Base-by-base conservation (phyloP, 2,888 invertebrate species). In the Gordius sp. region DNA sequence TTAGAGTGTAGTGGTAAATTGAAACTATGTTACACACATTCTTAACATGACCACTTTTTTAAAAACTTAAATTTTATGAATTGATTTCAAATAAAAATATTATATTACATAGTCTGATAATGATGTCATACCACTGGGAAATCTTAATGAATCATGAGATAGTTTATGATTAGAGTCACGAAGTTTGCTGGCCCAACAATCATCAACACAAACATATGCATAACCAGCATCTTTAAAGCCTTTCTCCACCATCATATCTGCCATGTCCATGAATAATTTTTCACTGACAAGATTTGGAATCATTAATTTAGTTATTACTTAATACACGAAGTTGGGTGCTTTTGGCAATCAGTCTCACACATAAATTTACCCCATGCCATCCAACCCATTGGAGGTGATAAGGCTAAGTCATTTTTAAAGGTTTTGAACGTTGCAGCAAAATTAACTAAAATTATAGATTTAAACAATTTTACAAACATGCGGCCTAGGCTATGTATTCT, bases 211-310 rank as follows among this genome's bases (percentile, higher is more conserved):
- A 26, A 68, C 64, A 28, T 61, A 63, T 41, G 61, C 58, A 60
- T 68, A 66, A 1, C 63, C 64, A 4, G 60, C 62, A n/a, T 61
- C 61, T 24, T 20, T 25, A 55, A 59, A 64, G 2, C 64, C 64
- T 8, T 63, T 59, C 1, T 28, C 26, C 2, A 61, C 64, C 8
- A 54, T 74, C 63, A 82, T 76, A 68, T 86, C 84, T 16, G 84
- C 75, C 84, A 85, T 85, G 60, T 82, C 81, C 61, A 81, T 78
- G 71, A 85, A 85, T 28, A 86, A 75, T 59, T 79, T 77, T 68
- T 85, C 85, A 67, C 85, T 61, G 23, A 53, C 59, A 57, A 58
- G 57, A 58, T 20, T n/a, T n/a, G n/a, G n/a, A n/a, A n/a, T n/a
- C n/a, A n/a, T n/a, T n/a, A n/a, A n/a, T n/a, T n/a, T n/a, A n/a